Conservation (phyloP, 2,888 invertebrate genomes). For the Agapostemon virescens region DNA sequence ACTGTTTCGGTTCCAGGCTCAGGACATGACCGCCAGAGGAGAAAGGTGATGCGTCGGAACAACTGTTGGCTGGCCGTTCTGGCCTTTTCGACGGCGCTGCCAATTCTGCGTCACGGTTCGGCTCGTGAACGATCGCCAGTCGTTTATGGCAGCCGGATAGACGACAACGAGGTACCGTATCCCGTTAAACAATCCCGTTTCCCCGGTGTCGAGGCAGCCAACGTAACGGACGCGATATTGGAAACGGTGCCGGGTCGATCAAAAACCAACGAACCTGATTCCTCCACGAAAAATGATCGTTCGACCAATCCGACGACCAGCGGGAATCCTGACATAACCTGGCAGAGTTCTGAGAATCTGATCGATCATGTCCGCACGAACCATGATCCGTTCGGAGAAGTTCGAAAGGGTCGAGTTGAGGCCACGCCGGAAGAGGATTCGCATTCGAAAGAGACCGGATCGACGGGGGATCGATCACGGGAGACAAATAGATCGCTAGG, state of each 20-base stretch:
- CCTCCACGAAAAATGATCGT: background rate
- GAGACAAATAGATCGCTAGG: background rate
- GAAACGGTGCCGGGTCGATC: background rate
- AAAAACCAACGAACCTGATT: background rate
- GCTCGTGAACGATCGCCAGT: conserved; percentile 43
- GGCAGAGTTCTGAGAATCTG: background rate
- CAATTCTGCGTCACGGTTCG: conserved; percentile 50
- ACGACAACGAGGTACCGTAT: conserved; percentile 25
- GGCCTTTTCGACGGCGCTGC: conserved; percentile 70
- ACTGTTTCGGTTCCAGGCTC: conserved; percentile 62
- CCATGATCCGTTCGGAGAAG: background rate
- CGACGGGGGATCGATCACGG: background rate
- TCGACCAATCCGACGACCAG: too few relatives aligned
- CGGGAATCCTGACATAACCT: background rate
- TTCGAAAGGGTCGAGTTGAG: background rate
- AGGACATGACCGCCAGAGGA: conserved; percentile 67
- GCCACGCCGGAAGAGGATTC: background rate
- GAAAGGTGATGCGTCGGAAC: conserved; percentile 74
- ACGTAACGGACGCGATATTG: background rate
- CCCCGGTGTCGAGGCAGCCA: background rate
- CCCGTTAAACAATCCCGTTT: background rate
- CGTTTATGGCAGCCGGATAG: conserved; percentile 31
- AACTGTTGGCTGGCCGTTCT: conserved; percentile 73
- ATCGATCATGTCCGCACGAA: background rate
- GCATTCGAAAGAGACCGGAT: background rate